Evolutionary conservation across 2,888 invertebrate genomes (phyloP).

Genomic region (Caenorhabditis uteleia): DNA sequence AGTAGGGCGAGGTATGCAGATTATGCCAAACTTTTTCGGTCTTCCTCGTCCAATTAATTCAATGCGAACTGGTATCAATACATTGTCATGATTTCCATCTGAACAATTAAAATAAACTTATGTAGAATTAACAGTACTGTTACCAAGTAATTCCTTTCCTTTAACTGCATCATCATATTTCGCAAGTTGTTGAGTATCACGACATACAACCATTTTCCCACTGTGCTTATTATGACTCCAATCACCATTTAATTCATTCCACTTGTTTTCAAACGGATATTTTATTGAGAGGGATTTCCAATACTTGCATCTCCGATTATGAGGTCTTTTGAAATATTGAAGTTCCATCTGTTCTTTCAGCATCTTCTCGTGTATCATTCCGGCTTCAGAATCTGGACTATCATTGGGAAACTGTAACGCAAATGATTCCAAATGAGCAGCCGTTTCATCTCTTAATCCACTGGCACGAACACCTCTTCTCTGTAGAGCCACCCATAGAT

Average conservation of each 20-base stretch:
- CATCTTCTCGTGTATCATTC: conserved; percentile 22
- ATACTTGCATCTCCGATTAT: conserved; percentile 52
- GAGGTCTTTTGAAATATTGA: conserved; percentile 26
- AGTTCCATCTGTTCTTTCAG: conserved; percentile 31
- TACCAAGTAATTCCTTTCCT: conserved; percentile 1
- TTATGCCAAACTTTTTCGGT: conserved; percentile 40
- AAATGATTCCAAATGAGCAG: conserved; percentile 51
- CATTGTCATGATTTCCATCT: conserved; percentile 2
- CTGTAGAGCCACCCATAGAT: conserved; percentile 61
- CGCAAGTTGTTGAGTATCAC: conserved; percentile 12
- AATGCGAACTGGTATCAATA: conserved; percentile 40
- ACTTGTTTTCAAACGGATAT: conserved; percentile 51
- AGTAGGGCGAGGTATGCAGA: conserved; percentile 44
- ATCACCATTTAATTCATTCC: conserved; percentile 39
- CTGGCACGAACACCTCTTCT: conserved; percentile 53
- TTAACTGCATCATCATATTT: conserved; percentile 5
- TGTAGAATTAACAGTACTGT: too few species aligned
- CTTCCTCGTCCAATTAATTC: conserved; percentile 42
- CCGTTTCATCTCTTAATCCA: conserved; percentile 54
- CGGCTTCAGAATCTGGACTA: conserved; percentile 45
- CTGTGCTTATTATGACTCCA: conserved; percentile 22
- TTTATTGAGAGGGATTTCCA: conserved; percentile 51
- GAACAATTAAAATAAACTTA: too few species aligned
- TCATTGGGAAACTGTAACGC: conserved; percentile 50
- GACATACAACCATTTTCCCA: conserved; percentile 9